Evolutionary conservation across 2,113 vertebrate species (phyloP), one percentile per base, ranked within the genome.

Genomic region (Salvelinus alpinus): DNA sequence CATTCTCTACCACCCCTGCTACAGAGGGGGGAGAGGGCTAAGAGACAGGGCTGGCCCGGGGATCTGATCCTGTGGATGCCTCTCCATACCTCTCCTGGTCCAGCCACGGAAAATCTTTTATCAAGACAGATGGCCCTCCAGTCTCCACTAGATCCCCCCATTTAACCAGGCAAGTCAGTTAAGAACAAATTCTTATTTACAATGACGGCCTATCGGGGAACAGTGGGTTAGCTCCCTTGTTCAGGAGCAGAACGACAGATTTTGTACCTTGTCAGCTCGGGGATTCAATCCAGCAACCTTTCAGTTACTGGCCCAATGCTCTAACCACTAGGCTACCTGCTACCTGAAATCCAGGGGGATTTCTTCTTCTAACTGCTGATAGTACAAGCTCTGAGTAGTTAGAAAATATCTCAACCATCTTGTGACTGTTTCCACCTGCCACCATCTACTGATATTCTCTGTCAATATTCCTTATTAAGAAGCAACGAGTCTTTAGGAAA

Each of bases 41-140:
- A 77, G 86, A 75, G 92, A 87, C 77, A 25, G 92, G 83, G 92
- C 92, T 93, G 87, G 90, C 87, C 93, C 88, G 80, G 76, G 83
- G 81, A 77, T 79, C 84, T 75, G 84, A 74, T 81, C 80, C 60
- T 83, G 62, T n/a, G 66, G 62, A 76, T 22, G 73, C 74, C 38
- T 54, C 25, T 24, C 47, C 71, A 70, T 24, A 69, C 64, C 34
- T 78, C 72, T 2, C 82, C 75, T 69, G 78, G 81, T 67, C 77
- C 70, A 69, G 74, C 82, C 72, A 80, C 82, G 84, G 83, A 82
- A 76, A 11, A 44, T 12, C 0, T 44, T 44, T 9, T 11, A 9
- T n/a, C 59, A 22, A 22, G 83, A 87, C 83, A 84, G 20, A 57
- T 72, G 79, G 78, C 38, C 38, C 86, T 82, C 86, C 80, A 54